phyloP scores from a whole-genome alignment of 2,888 invertebrate species.

The Cosmopolites sordidus region DNA sequence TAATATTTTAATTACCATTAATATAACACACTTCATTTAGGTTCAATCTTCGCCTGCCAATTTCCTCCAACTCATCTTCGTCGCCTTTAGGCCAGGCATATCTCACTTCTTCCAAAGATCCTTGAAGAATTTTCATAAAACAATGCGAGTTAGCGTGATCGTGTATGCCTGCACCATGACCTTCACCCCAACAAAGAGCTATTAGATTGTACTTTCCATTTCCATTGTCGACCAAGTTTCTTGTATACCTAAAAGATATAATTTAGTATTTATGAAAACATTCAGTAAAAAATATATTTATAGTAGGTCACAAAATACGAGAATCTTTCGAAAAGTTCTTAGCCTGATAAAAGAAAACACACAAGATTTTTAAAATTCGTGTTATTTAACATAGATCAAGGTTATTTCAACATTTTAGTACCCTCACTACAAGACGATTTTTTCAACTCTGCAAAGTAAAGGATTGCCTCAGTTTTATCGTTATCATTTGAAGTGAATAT shows the following conservation, averaged over 20 bases:
- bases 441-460: too few species aligned
- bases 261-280: too few species aligned
- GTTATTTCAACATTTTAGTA: too few species aligned
- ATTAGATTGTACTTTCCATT: conserved; percentile 97
- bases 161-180: conserved; percentile 91
- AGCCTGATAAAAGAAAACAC: too few species aligned
- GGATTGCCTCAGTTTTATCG: too few species aligned
- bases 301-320: too few species aligned
- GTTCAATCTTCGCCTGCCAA: conserved; percentile 60
- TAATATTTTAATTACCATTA: conserved; percentile 80
- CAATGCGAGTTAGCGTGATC: conserved; percentile 96
- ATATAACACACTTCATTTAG: conserved; percentile 89
- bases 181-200: conserved; percentile 97
- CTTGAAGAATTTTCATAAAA: conserved; percentile 92
- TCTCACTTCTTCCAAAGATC: conserved; percentile 75
- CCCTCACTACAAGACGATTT: too few species aligned
- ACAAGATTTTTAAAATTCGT: too few species aligned
- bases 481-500: too few species aligned
- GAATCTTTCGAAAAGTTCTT: too few species aligned
- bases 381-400: too few species aligned
- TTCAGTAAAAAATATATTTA: too few species aligned
- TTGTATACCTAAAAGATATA: conserved; percentile 73
- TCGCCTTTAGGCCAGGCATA: conserved; percentile 71
- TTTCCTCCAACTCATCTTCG: conserved; percentile 47
- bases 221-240: conserved; percentile 92